A percentile compares a stretch with the other conserved stretches of the same genome.
phyloP scores from a whole-genome alignment of 2,797 vertebrate species.

The Xenops minutus region DNA sequence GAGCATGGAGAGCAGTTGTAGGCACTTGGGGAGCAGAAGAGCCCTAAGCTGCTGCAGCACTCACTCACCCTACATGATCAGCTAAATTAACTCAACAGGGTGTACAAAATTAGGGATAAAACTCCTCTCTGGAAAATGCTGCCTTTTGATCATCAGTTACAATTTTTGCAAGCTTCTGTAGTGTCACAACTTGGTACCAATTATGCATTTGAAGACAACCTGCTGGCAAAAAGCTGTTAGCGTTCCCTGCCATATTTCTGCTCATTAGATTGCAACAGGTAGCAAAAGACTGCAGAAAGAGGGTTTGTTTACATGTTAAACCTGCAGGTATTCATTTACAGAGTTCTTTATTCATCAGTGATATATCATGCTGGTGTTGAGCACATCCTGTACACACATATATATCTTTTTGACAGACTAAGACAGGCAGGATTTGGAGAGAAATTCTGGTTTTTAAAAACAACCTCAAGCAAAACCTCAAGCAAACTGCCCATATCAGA shows the following conservation, averaged over 20 bases:
- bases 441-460: conserved; percentile 47
- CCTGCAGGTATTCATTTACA: background rate
- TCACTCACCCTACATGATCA: accelerated
- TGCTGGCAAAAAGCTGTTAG: background rate
- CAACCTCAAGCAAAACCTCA: conserved; percentile 45
- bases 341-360: background rate
- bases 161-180: background rate
- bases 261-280: background rate
- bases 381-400: background rate
- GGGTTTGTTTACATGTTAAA: background rate
- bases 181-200: background rate
- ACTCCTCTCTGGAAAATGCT: background rate
- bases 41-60: background rate
- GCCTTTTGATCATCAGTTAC: background rate
- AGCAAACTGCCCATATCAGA: background rate
- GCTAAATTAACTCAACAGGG: background rate
- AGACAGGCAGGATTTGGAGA: conserved; percentile 12
- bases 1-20: accelerated
- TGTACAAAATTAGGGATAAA: background rate
- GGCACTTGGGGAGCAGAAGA: background rate
- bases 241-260: background rate
- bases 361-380: conserved; percentile 11
- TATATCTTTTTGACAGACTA: conserved; percentile 26
- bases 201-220: background rate
- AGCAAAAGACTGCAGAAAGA: background rate